These are phyloP conservation scores for Hemibagrus guttatus DNA, from an alignment of 2,797 vertebrate species.

Conservation along the genomic window DNA sequence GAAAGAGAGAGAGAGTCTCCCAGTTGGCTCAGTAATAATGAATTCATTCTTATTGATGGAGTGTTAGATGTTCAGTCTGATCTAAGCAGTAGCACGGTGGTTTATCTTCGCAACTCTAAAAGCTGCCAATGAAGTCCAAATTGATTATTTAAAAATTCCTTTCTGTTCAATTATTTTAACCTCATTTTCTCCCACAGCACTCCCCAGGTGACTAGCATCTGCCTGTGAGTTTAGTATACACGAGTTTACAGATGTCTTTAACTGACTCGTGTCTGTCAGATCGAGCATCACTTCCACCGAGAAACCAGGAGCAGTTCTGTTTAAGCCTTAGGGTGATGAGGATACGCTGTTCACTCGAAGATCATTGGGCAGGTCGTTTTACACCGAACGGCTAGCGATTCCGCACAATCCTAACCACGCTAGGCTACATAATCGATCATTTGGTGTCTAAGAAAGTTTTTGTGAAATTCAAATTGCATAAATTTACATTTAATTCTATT, in stretches of 20 bases:
- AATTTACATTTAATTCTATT: not conserved
- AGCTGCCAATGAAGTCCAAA: not conserved
- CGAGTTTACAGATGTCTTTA: not conserved
- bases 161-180: not conserved
- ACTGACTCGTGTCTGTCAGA: not conserved
- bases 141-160: not conserved
- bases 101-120: not conserved
- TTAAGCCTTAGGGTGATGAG: too few species aligned
- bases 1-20: not conserved
- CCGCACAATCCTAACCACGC: not conserved
- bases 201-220: not conserved
- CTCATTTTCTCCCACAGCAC: not conserved
- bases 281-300: not conserved
- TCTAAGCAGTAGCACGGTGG: not conserved
- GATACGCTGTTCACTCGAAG: not conserved
- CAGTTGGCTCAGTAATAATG: not conserved
- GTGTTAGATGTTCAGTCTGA: not conserved
- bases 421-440: not conserved
- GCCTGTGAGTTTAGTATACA: not conserved
- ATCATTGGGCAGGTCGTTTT: not conserved
- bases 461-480: not conserved
- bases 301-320: not conserved
- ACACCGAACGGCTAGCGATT: not conserved
- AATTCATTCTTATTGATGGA: conserved; percentile 13
- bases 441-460: not conserved